Percentiles rank a stretch among this genome's conserved stretches.
phyloP scores from a whole-genome alignment of 2,888 invertebrate species.

The Diabrotica balteata region DNA sequence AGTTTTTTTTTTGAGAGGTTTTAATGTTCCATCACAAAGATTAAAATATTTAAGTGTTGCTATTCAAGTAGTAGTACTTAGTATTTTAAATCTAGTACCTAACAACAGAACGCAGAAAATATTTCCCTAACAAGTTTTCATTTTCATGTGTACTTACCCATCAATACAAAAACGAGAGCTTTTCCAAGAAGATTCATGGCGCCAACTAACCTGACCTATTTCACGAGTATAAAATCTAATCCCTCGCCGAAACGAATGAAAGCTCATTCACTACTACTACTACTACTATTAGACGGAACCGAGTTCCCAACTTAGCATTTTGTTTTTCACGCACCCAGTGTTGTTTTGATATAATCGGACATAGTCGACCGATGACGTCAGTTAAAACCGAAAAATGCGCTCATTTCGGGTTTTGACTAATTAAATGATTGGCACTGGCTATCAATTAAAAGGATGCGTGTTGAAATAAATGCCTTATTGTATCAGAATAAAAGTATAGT shows the following conservation, averaged over 20 bases:
- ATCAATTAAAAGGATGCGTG: neutral
- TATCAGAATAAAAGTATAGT: too few relatives aligned
- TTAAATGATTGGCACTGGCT: slow-evolving; percentile 1
- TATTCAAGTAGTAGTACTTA: too few relatives aligned
- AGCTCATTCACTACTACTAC: slow-evolving; percentile 27
- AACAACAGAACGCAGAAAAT: too few relatives aligned
- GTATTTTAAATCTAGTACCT: too few relatives aligned
- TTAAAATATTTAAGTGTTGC: too few relatives aligned
- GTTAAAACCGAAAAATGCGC: neutral
- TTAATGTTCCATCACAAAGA: too few relatives aligned
- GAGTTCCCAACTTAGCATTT: slow-evolving; percentile 22
- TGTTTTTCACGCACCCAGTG: slow-evolving; percentile 20
- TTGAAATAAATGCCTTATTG: neutral
- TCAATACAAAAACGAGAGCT: slow-evolving; percentile 16
- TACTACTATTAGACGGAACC: slow-evolving; percentile 16
- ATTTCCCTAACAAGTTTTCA: too few relatives aligned
- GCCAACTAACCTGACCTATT: slow-evolving; percentile 22
- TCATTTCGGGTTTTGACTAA: neutral
- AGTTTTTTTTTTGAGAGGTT: too few relatives aligned
- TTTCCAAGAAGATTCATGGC: slow-evolving; percentile 18
- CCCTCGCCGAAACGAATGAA: slow-evolving; percentile 18
- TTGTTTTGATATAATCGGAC: slow-evolving; percentile 18
- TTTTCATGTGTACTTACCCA: slow-evolving; percentile 14
- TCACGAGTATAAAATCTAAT: slow-evolving; percentile 14
- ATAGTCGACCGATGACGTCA: slow-evolving; percentile 1